Evolutionary conservation across 2,797 vertebrate genomes (phyloP).

Genomic region (Yasuhikotakia modesta): DNA sequence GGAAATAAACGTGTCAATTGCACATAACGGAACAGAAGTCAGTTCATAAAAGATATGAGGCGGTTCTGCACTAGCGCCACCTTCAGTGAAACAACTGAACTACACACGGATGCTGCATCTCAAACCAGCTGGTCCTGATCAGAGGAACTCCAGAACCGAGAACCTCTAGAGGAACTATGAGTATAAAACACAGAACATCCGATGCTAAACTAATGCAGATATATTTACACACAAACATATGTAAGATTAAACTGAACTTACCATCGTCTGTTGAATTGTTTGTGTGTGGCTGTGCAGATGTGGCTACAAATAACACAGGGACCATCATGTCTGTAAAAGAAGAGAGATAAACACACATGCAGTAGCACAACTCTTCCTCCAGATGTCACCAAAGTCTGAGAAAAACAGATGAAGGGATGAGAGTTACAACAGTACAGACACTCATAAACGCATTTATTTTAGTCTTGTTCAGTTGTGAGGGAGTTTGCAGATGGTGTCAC

Average conservation of each 20-base stretch:
- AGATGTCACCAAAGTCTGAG: slow-evolving; percentile 31
- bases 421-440: background rate
- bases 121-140: too few species aligned
- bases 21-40: too few species aligned
- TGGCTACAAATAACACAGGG: slow-evolving; percentile 74
- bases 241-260: slow-evolving; percentile 60
- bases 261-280: slow-evolving; percentile 51
- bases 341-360: background rate
- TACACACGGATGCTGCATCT: too few species aligned
- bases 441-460: background rate
- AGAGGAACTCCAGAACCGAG: too few species aligned
- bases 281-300: slow-evolving; percentile 61
- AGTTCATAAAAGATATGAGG: too few species aligned
- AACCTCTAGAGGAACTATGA: too few species aligned
- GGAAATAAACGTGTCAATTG: too few species aligned
- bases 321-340: slow-evolving; percentile 76
- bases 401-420: background rate
- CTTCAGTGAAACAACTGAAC: too few species aligned
- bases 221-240: background rate
- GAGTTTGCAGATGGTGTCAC: background rate
- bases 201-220: too few species aligned
- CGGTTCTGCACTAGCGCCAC: too few species aligned
- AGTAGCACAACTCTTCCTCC: slow-evolving; percentile 19
- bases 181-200: too few species aligned
- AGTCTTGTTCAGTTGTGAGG: background rate